Percentiles rank a stretch among this genome's conserved stretches.
Evolutionary conservation across 2,888 invertebrate species (phyloP).

Genomic region (Congeria kusceri): DNA sequence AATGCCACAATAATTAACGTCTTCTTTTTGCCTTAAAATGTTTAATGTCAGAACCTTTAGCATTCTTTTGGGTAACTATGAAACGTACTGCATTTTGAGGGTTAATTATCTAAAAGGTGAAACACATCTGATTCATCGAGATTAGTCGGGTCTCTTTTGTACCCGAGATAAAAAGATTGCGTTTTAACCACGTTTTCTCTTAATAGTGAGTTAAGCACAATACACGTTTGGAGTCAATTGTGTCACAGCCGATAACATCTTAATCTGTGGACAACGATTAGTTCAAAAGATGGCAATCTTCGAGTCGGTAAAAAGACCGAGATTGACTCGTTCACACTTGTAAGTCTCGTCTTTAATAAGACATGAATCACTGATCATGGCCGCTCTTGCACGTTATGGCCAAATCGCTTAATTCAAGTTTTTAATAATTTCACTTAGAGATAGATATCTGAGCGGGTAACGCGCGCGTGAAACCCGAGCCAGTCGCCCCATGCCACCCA

Average conservation of each 20-base stretch:
- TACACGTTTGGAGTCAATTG: constrained; percentile 33
- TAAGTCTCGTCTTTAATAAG: constrained; percentile 38
- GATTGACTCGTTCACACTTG: constrained; percentile 40
- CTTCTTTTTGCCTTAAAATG: constrained; percentile 13
- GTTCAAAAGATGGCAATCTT: constrained; percentile 4
- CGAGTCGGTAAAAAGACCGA: background rate
- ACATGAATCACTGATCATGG: constrained; percentile 40
- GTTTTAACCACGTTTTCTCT: background rate
- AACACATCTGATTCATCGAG: too few relatives aligned
- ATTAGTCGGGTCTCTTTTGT: constrained; percentile 1
- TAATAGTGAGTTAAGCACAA: constrained; percentile 22
- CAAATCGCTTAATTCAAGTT: constrained; percentile 33
- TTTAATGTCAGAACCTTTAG: constrained; percentile 22
- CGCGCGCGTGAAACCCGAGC: constrained; percentile 22
- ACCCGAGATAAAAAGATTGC: background rate
- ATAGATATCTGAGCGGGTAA: constrained; percentile 14
- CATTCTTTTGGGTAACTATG: background rate
- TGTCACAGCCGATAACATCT: constrained; percentile 39
- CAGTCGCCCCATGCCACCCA: background rate
- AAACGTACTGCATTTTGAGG: too few relatives aligned
- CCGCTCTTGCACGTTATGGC: constrained; percentile 3
- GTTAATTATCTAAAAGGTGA: too few relatives aligned
- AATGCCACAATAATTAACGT: constrained; percentile 29
- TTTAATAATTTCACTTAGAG: constrained; percentile 24
- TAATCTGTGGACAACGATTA: constrained; percentile 1